Evolutionary conservation across 2,888 invertebrate genomes (phyloP), one percentile per base, ranked within the genome.

Genomic region (Drosophila vallismaia): DNA sequence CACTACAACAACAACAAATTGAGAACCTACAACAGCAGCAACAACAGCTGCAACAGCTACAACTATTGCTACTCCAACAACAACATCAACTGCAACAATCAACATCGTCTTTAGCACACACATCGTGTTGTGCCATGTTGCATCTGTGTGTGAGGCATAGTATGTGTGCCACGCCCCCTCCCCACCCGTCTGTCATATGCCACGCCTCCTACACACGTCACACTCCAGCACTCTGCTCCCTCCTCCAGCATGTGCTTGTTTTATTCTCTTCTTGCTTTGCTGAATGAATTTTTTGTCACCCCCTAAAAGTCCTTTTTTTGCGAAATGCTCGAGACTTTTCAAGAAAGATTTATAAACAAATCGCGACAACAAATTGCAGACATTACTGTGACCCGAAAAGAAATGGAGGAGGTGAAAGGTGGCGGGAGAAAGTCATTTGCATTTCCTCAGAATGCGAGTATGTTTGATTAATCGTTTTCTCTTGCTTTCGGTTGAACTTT

Each of bases 121-220:
- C 71, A 40, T 62, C 71, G 78, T 91, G 90, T 91, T 91, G 90
- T 91, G 89, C 71, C 68, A 72, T 91, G 89, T 73, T 91, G 91
- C 91, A 90, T 86, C 90, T 91, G 77, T 89, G 88, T 91, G 80
- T 87, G 82, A 89, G 89, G 86, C 90, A 91, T 91, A 91, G 91
- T 91, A 91, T 91, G 91, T 91, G 90, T 88, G 71, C 53, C 79
- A 36, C 57, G 8, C 60, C 36, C 36, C 31, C 31, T n/a, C n/a
- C n/a, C n/a, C n/a, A n/a, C n/a, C n/a, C n/a, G n/a, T n/a, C 31
- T 31, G 10, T 33, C 33, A 33, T 28, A 5, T 12, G 38, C 38
- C 38, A 38, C 29, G 12, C 63, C 14, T 60, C 46, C 53, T n/a
- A 36, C 49, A 12, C 42, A 29, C 59, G 10, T n/a, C n/a, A n/a